A percentile compares a stretch with the other conserved stretches of the same genome.
phyloP scores from a whole-genome alignment of 1,140 invertebrate species.

The Apis laboriosa region DNA sequence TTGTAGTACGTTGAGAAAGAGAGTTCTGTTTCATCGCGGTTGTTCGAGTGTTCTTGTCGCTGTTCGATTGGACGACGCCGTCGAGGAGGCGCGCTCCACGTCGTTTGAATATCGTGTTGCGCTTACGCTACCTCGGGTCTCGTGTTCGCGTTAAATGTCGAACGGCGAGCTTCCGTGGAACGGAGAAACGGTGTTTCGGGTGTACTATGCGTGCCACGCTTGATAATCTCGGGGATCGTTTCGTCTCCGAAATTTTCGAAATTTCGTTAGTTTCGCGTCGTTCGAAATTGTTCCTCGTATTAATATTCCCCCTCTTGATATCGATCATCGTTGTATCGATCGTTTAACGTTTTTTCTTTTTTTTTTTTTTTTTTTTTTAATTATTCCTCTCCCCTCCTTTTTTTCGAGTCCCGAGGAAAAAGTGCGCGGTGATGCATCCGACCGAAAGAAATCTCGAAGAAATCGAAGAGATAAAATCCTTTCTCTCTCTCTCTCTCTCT shows the following conservation, averaged over 20 bases:
- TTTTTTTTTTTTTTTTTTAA: neutral
- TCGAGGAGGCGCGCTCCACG: slow-evolving; percentile 10
- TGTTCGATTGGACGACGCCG: slow-evolving; percentile 22
- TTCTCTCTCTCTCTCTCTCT: neutral
- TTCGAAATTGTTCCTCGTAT: neutral
- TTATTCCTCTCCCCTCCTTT: too few species aligned
- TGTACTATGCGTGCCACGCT: too few species aligned
- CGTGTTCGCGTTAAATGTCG: slow-evolving; percentile 21
- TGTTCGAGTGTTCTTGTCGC: slow-evolving; percentile 21
- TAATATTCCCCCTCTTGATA: too few species aligned
- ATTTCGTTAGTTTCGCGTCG: too few species aligned
- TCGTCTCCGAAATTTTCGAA: neutral
- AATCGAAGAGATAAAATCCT: neutral
- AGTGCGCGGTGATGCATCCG: neutral
- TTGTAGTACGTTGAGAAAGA: neutral
- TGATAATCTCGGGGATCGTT: neutral
- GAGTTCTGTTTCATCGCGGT: slow-evolving; percentile 20
- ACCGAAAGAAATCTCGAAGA: neutral
- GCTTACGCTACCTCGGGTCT: slow-evolving; percentile 1
- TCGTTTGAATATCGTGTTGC: slow-evolving; percentile 21
- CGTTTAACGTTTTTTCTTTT: neutral
- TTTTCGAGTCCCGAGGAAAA: neutral
- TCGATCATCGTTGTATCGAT: neutral
- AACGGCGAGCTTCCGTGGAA: neutral
- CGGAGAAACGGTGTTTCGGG: too few species aligned